phyloP scores from a whole-genome alignment of 1,140 invertebrate species.

The Platorchestia sp. region DNA sequence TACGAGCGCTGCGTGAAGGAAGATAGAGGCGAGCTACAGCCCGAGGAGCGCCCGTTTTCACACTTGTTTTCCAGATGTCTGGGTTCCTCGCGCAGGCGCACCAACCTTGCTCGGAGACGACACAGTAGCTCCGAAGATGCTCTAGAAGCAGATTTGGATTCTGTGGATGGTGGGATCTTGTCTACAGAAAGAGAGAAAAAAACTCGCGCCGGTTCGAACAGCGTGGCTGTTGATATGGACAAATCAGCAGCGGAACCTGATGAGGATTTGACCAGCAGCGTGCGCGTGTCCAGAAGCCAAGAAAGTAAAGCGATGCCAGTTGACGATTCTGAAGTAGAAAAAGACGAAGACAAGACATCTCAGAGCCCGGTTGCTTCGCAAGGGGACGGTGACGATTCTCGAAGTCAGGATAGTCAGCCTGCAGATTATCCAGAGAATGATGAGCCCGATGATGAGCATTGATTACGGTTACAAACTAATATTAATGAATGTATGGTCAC shows the following conservation, averaged over 20 bases:
- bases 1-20: constrained; percentile 18
- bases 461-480: background rate
- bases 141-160: background rate
- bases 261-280: background rate
- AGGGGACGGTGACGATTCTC: background rate
- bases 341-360: background rate
- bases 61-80: background rate
- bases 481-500: background rate
- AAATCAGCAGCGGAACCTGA: background rate
- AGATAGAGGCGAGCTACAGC: background rate
- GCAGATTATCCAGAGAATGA: background rate
- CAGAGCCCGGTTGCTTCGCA: background rate
- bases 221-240: background rate
- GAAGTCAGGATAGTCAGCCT: background rate
- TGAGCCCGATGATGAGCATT: background rate
- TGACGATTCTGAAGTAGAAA: no score
- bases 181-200: background rate
- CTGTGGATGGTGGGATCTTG: background rate
- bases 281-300: background rate
- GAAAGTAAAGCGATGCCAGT: background rate
- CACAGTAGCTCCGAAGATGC: constrained; percentile 43
- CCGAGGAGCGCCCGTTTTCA: background rate
- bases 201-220: background rate
- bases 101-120: background rate
- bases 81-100: background rate